A percentile compares a stretch with the other conserved stretches of the same genome.
Evolutionary conservation across 2,113 vertebrate genomes (phyloP).

Genomic region (Oryzias curvinotus): DNA sequence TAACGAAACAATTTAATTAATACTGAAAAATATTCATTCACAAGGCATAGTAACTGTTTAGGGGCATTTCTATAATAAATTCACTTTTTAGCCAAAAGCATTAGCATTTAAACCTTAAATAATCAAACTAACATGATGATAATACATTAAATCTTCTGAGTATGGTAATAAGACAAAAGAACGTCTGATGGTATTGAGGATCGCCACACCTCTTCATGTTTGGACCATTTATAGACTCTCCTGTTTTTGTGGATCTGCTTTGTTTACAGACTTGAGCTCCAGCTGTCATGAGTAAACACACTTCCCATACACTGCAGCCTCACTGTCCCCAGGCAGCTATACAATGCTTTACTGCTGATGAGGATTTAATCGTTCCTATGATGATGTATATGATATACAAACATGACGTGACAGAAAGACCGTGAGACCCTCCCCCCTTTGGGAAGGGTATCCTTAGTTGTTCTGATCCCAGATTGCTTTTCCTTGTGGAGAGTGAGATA

Average conservation of each 20-base stretch:
- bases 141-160: background rate
- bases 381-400: conserved; percentile 40
- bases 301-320: conserved; percentile 15
- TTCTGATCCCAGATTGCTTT: conserved; percentile 21
- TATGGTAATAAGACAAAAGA: conserved; percentile 8
- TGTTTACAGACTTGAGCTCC: conserved; percentile 39
- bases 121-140: too few species aligned
- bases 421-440: conserved; percentile 15
- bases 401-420: conserved; percentile 16
- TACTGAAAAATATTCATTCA: too few species aligned
- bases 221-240: conserved; percentile 6
- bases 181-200: background rate
- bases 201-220: background rate
- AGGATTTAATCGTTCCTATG: conserved; percentile 44
- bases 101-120: too few species aligned
- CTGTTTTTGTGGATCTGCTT: conserved; percentile 22
- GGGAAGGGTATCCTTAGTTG: conserved; percentile 23
- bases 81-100: too few species aligned
- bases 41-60: too few species aligned
- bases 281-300: conserved; percentile 37
- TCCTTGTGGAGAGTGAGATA: conserved; percentile 17
- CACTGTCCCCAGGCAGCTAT: conserved; percentile 7
- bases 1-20: too few species aligned
- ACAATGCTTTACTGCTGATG: conserved; percentile 37
- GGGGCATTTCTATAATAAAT: too few species aligned